Evolutionary conservation across 2,113 vertebrate genomes (phyloP).

Genomic region (Coracopsis vasa): DNA sequence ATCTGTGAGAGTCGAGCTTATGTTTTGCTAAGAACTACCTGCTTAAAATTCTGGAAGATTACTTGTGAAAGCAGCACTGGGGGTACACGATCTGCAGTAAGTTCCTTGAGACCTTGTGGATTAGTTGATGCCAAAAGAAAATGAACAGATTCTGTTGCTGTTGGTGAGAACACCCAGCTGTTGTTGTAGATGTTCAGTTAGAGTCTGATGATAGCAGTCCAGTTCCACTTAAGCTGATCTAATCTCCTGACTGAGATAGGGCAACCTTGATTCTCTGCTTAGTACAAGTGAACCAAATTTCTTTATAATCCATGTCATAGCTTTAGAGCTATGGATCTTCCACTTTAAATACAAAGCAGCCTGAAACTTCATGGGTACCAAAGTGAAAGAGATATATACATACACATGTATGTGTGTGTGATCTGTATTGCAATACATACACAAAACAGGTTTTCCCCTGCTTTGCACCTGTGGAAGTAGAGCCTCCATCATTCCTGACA

Average conservation of each 20-base stretch:
- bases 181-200: background rate
- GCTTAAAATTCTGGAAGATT: background rate
- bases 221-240: background rate
- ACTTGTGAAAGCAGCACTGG: background rate
- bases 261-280: background rate
- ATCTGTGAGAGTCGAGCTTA: background rate
- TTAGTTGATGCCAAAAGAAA: background rate
- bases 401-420: background rate
- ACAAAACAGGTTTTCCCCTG: background rate
- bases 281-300: background rate
- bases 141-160: background rate
- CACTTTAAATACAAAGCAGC: background rate
- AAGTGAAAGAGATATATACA: background rate
- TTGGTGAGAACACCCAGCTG: background rate
- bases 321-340: background rate
- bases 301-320: background rate
- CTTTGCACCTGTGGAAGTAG: background rate
- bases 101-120: background rate
- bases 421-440: background rate
- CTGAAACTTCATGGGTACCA: background rate
- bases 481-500: background rate
- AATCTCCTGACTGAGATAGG: background rate
- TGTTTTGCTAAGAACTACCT: background rate
- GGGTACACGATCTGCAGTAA: background rate
- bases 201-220: background rate